Conservation (phyloP, 2,113 vertebrate species). For the Bos indicus region DNA sequence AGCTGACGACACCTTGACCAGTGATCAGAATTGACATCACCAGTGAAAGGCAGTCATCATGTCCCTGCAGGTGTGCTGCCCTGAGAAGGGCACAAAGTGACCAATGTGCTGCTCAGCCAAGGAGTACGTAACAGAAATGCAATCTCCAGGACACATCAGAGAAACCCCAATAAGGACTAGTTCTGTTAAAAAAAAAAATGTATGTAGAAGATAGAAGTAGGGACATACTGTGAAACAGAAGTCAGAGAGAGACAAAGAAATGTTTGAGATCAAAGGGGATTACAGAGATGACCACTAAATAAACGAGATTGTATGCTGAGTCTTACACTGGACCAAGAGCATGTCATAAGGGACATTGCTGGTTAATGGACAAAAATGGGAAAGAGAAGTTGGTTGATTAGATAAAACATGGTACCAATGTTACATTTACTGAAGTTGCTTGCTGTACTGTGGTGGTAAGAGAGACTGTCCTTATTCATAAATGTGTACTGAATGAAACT, state of each 20-base stretch:
- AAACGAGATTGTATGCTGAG: not conserved
- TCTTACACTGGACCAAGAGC: not conserved
- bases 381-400: not conserved
- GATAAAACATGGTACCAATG: not conserved
- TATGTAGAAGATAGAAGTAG: not conserved
- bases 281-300: not conserved
- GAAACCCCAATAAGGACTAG: not conserved
- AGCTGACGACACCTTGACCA: not conserved
- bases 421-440: not conserved
- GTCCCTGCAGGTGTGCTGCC: not conserved
- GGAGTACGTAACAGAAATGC: not conserved
- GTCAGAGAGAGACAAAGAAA: not conserved
- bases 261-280: not conserved
- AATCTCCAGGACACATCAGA: not conserved
- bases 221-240: not conserved
- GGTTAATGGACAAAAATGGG: not conserved
- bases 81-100: not conserved
- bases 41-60: rapidly evolving
- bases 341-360: not conserved
- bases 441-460: not conserved
- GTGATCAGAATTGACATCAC: not conserved
- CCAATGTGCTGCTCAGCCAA: rapidly evolving
- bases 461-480: not conserved
- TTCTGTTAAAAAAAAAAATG: not conserved
- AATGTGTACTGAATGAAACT: not conserved